phyloP scores from a whole-genome alignment of 2,797 vertebrate species.

The Leontopithecus rosalia region DNA sequence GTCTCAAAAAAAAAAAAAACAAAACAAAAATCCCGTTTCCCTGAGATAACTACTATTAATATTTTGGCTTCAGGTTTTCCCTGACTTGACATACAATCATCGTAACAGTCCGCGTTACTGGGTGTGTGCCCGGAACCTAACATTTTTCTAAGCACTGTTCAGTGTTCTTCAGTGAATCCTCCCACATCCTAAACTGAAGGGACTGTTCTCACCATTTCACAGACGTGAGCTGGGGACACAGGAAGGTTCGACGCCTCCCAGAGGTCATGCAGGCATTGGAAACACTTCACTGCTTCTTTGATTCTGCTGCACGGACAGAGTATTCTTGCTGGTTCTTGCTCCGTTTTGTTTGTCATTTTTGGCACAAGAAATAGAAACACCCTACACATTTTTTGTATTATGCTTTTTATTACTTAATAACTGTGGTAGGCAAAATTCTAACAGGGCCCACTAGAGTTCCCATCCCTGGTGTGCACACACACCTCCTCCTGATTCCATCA shows the following conservation, averaged over 20 bases:
- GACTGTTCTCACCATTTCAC: too few species aligned
- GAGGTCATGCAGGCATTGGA: accelerated
- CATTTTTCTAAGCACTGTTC: accelerated
- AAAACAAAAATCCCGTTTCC: neutral
- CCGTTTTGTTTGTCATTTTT: neutral
- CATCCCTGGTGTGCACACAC: neutral
- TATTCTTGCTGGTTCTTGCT: neutral
- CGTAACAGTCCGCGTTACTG: accelerated
- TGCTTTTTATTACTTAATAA: neutral
- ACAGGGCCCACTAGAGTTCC: accelerated
- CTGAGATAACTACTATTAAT: accelerated
- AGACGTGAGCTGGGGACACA: neutral
- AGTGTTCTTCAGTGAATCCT: accelerated
- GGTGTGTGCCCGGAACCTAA: accelerated
- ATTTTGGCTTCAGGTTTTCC: neutral
- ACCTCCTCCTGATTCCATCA: neutral
- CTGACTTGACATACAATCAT: neutral
- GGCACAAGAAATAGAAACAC: neutral
- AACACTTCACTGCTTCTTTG: accelerated
- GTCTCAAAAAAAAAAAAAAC: neutral
- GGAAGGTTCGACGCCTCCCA: neutral
- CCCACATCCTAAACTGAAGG: neutral
- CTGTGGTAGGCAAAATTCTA: neutral
- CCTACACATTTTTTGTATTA: accelerated
- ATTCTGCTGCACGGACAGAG: neutral